Evolutionary conservation across 2,888 invertebrate species (phyloP).

Genomic region (Rhyacophila evoluta): DNA sequence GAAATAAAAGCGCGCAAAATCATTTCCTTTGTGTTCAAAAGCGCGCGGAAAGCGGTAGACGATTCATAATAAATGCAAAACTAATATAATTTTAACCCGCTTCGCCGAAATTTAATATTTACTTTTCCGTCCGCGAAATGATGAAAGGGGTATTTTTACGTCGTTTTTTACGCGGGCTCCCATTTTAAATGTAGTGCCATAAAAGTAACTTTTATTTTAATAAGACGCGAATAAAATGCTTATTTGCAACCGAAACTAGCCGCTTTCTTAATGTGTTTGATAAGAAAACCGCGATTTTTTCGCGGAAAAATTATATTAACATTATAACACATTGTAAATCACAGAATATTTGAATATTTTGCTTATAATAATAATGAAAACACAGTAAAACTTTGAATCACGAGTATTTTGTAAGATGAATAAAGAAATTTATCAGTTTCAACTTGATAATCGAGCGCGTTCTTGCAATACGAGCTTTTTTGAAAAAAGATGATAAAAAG

Average conservation of each 20-base stretch:
- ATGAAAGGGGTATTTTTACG: constrained; percentile 6
- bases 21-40: background rate
- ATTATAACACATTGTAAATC: too few relatives aligned
- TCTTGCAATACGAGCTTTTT: too few relatives aligned
- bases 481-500: too few relatives aligned
- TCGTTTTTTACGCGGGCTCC: background rate
- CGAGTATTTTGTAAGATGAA: too few relatives aligned
- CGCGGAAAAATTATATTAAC: too few relatives aligned
- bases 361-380: too few relatives aligned
- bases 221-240: background rate
- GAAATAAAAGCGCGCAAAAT: constrained; percentile 6
- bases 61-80: constrained; percentile 24
- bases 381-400: too few relatives aligned
- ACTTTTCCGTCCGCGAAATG: background rate
- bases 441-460: too few relatives aligned
- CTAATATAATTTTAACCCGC: constrained; percentile 6
- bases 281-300: too few relatives aligned
- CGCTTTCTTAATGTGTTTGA: background rate
- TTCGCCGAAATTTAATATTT: background rate
- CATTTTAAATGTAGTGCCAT: background rate
- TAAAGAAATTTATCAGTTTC: too few relatives aligned
- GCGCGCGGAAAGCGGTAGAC: background rate
- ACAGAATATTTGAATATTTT: too few relatives aligned
- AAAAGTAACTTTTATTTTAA: background rate
- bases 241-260: background rate